phyloP scores from a whole-genome alignment of 2,797 vertebrate genomes.

The Protonibea diacanthus region DNA sequence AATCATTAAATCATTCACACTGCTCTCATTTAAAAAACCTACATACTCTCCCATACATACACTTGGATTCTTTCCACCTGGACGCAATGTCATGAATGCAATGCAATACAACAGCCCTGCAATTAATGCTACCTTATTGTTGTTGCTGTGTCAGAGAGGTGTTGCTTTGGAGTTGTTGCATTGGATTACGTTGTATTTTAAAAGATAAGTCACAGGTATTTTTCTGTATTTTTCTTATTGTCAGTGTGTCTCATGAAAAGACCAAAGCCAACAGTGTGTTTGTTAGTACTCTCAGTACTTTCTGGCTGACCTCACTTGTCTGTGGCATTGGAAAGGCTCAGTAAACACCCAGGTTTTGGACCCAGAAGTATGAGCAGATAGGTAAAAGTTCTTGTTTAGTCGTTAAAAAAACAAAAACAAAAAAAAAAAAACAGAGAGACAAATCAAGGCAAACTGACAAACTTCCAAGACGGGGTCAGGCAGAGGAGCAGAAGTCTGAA shows the following conservation, averaged over 20 bases:
- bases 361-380: neutral
- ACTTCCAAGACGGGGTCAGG: neutral
- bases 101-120: conserved; percentile 18
- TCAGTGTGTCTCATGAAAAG: neutral
- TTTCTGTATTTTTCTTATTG: neutral
- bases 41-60: conserved; percentile 17
- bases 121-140: conserved; percentile 24
- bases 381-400: neutral
- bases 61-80: conserved; percentile 16
- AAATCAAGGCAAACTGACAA: neutral
- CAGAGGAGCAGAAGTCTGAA: neutral
- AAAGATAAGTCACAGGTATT: conserved; percentile 1
- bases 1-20: conserved; percentile 73
- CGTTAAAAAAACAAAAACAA: neutral
- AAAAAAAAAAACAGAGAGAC: neutral
- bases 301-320: neutral
- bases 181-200: conserved; percentile 13
- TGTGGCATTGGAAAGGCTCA: neutral
- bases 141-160: conserved; percentile 5
- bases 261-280: conserved; percentile 1
- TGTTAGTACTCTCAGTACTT: neutral
- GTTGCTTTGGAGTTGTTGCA: conserved; percentile 11
- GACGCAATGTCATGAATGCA: conserved; percentile 15
- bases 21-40: conserved; percentile 54
- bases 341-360: neutral